Conservation (phyloP, 2,113 vertebrate species). For the Bos javanicus region DNA sequence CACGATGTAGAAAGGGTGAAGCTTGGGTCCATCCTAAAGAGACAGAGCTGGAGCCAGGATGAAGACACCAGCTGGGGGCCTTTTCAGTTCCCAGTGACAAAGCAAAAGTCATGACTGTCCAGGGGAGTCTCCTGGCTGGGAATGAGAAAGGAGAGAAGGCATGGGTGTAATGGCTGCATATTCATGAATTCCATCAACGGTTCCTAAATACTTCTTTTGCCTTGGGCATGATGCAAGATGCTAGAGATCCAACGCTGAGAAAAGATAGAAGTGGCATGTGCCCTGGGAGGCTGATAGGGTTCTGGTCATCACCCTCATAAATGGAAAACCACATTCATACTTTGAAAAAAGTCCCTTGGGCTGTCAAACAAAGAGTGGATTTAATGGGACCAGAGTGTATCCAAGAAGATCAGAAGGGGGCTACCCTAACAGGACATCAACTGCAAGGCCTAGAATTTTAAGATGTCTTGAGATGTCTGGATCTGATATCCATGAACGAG, state of each 20-base stretch:
- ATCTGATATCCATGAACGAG: background rate
- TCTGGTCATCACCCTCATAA: background rate
- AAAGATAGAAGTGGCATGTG: fast-evolving
- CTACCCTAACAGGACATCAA: fast-evolving
- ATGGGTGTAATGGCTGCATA: fast-evolving
- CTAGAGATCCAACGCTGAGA: background rate
- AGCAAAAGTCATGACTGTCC: background rate
- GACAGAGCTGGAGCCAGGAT: background rate
- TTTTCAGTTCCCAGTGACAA: background rate
- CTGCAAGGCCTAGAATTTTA: background rate
- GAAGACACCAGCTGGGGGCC: background rate
- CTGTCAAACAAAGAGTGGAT: background rate
- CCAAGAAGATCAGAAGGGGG: background rate
- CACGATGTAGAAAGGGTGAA: background rate
- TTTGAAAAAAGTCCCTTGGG: background rate
- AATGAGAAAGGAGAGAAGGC: background rate
- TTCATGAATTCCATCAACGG: background rate
- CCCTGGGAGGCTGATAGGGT: too few relatives aligned
- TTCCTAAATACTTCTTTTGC: background rate
- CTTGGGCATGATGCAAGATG: background rate
- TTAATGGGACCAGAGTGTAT: background rate
- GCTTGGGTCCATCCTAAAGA: background rate
- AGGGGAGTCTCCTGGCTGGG: too few relatives aligned
- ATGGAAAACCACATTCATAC: background rate
- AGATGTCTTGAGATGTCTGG: background rate